Evolutionary conservation across 2,888 invertebrate species (phyloP), one percentile per base, ranked within the genome.

Genomic region (Tuta absoluta): DNA sequence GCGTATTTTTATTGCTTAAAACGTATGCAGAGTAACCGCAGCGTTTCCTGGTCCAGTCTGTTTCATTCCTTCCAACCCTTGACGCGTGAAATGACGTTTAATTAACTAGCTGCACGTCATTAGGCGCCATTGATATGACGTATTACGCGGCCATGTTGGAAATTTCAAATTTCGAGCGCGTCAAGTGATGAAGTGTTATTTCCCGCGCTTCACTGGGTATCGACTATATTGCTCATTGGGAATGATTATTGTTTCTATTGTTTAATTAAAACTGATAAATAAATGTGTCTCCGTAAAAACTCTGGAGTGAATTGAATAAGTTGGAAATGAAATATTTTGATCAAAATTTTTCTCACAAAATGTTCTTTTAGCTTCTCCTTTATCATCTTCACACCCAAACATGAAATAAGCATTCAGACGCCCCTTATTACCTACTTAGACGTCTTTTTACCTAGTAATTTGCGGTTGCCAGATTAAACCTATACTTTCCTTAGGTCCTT

Each of bases 61-160:
- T 61, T 19, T 19, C 61, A 69, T 62, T 68, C 70, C 67, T 66
- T 62, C 67, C 67, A 65, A 71, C 75, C 70, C 75, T 76, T 74
- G 80, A 81, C 75, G 76, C 77, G 72, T 80, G 74, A 78, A 79
- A 78, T 77, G 77, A 76, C 75, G 72, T 78, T 79, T 82, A 83
- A 84, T 84, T 84, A 84, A 74, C 78, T 73, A 75, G 74, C 75
- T 70, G 67, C 74, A 73, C 72, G 74, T 83, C 80, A 82, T 83
- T 81, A 82, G 76, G 72, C 72, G 73, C 74, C 75, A 80, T 82
- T 79, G 80, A 78, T 82, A 80, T 77, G 78, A 77, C 77, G 75
- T 76, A 74, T 76, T 73, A 72, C 69, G 69, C 65, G 63, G 67
- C 65, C 62, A 63, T 65, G 56, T 61, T 67, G 63, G 63, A 65